Conservation (phyloP, 2,797 vertebrate species). For the Lindbergichthys nudifrons region DNA sequence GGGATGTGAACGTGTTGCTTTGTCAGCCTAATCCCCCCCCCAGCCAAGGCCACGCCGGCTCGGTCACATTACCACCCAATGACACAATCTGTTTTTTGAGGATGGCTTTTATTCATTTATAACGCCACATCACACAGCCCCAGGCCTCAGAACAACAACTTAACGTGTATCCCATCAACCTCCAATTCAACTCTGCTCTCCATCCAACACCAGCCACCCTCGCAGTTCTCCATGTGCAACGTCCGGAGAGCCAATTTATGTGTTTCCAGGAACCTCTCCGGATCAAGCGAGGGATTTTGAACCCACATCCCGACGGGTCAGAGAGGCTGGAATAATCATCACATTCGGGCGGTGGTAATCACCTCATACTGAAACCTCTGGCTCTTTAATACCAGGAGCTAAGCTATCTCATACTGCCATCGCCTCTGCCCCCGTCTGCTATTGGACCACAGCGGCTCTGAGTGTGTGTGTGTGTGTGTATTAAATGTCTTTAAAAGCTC, state of each 20-base stretch:
- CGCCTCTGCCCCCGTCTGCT: constrained; percentile 42
- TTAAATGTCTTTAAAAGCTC: neutral
- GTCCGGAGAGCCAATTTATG: constrained; percentile 29
- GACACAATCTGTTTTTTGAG: constrained; percentile 77
- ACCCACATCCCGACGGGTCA: constrained; percentile 48
- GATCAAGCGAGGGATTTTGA: constrained; percentile 55
- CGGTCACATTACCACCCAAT: constrained; percentile 71
- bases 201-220: neutral
- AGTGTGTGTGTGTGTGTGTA: neutral
- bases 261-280: constrained; percentile 27
- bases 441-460: constrained; percentile 24
- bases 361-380: constrained; percentile 59
- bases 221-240: constrained; percentile 6
- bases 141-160: constrained; percentile 36
- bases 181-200: neutral
- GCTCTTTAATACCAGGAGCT: constrained; percentile 60
- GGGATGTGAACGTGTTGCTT: constrained; percentile 73
- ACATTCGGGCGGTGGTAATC: constrained; percentile 47
- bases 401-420: constrained; percentile 46
- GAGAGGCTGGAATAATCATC: constrained; percentile 62
- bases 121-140: constrained; percentile 31
- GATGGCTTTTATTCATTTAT: constrained; percentile 52
- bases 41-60: constrained; percentile 57
- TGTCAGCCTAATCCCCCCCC: constrained; percentile 81
- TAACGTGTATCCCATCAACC: constrained; percentile 27